phyloP scores from a whole-genome alignment of 1,140 invertebrate genomes.

The Drosophila sturtevanti region DNA sequence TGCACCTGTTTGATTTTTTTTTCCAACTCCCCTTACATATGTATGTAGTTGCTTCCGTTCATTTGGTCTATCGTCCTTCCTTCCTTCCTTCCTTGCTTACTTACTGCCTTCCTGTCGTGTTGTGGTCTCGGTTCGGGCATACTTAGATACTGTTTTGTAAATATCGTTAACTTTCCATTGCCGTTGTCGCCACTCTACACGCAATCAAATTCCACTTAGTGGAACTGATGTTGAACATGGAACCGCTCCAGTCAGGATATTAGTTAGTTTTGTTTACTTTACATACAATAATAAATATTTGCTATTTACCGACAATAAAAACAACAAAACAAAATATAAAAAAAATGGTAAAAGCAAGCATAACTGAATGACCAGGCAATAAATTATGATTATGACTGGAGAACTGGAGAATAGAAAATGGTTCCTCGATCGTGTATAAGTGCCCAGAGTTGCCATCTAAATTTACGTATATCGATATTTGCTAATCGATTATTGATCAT shows the following conservation, averaged over 20 bases:
- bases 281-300: slow-evolving; percentile 51
- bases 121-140: slow-evolving; percentile 24
- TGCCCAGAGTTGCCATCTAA: no score
- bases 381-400: no score
- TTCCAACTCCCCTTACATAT: background rate
- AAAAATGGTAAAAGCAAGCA: background rate
- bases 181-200: slow-evolving; percentile 51
- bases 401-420: no score
- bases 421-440: no score
- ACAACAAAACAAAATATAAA: no score
- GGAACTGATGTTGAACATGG: slow-evolving; percentile 3
- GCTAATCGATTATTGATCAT: no score
- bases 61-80: background rate
- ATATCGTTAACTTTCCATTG: slow-evolving; percentile 75
- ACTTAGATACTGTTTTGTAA: slow-evolving; percentile 65
- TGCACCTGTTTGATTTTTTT: slow-evolving; percentile 82
- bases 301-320: background rate
- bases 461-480: no score
- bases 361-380: no score
- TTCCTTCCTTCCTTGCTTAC: background rate
- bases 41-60: no score
- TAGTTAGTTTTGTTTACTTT: background rate
- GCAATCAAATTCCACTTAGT: slow-evolving; percentile 57
- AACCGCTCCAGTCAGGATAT: background rate
- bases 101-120: slow-evolving; percentile 42